These are phyloP conservation scores for Aquatica leii DNA, from an alignment of 2,888 invertebrate species.

Conservation along the genomic window DNA sequence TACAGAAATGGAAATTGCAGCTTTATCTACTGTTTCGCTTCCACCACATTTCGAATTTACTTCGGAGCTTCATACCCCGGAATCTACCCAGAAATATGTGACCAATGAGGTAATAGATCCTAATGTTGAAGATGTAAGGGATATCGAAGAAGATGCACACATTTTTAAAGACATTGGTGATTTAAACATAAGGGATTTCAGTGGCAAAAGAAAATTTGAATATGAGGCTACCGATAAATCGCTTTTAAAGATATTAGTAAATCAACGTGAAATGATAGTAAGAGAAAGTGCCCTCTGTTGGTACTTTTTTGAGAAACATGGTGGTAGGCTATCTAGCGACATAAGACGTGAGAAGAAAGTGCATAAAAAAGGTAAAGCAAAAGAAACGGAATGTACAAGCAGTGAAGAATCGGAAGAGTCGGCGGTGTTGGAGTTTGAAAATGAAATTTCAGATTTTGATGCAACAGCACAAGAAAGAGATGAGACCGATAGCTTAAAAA, in stretches of 20 bases:
- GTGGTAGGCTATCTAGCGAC: background rate
- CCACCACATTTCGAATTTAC: no score
- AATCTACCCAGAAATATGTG: background rate
- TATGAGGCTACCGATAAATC: background rate
- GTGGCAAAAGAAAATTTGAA: background rate
- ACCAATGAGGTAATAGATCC: background rate
- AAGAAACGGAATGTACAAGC: no score
- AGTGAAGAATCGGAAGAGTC: no score
- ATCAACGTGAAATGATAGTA: background rate
- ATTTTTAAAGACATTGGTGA: background rate
- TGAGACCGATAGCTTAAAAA: background rate
- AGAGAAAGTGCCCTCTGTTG: background rate
- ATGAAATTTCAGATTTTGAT: background rate
- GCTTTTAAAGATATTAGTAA: background rate
- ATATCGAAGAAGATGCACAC: background rate
- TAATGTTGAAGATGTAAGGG: background rate
- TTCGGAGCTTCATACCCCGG: no score
- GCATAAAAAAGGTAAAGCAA: background rate
- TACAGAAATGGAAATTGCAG: no score
- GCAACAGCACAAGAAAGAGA: background rate
- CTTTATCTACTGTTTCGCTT: no score
- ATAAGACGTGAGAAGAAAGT: background rate
- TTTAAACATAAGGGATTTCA: no score
- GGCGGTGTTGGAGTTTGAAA: background rate
- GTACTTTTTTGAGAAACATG: background rate